Evolutionary conservation across 2,797 vertebrate genomes (phyloP).

Genomic region (Cyprinodon diabolis): DNA sequence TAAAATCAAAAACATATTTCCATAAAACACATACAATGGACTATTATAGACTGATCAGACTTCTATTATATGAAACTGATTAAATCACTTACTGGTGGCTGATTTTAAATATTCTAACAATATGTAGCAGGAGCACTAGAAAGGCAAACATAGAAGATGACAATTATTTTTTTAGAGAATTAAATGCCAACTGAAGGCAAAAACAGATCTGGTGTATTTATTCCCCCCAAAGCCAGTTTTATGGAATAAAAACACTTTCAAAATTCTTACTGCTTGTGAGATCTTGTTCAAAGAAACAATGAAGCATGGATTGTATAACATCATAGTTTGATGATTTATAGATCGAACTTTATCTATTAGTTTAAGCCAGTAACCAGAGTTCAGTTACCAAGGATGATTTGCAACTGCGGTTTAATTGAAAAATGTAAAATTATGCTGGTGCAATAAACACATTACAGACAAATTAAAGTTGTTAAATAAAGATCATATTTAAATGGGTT

Average conservation of each 20-base stretch:
- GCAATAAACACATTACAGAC: too few species aligned
- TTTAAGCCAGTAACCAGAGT: too few species aligned
- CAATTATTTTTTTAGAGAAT: neutral
- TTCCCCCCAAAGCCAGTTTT: neutral
- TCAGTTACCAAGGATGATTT: too few species aligned
- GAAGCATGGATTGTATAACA: neutral
- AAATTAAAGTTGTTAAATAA: too few species aligned
- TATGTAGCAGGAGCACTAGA: neutral
- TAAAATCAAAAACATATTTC: neutral
- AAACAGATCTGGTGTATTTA: neutral
- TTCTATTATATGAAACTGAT: neutral
- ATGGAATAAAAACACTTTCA: neutral
- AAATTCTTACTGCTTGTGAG: neutral
- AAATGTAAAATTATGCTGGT: too few species aligned
- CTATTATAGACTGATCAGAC: neutral
- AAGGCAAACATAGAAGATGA: neutral
- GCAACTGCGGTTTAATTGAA: too few species aligned
- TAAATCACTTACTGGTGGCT: conserved; percentile 18
- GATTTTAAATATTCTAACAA: conserved; percentile 14
- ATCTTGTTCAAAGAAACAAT: neutral
- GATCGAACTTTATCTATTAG: too few species aligned
- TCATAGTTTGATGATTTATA: neutral
- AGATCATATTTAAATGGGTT: too few species aligned
- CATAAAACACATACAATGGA: neutral
- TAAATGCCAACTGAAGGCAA: conserved; percentile 22